Base-by-base conservation (phyloP, 2,888 invertebrate genomes). In the Cheilosia urbana region DNA sequence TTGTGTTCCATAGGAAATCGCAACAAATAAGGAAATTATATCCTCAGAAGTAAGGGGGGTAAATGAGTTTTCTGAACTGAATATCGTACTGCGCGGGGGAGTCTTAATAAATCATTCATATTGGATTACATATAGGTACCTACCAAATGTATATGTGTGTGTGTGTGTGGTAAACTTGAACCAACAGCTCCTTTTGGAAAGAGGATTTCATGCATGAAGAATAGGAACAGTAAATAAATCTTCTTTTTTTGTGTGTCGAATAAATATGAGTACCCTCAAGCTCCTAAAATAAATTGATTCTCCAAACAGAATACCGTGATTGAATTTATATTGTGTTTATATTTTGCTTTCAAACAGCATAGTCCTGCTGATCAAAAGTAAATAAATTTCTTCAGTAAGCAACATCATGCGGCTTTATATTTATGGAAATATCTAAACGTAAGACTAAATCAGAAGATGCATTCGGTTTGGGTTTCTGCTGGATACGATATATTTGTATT, bases 141-240 rank as follows among this genome's bases (percentile, higher is more conserved):
- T 47, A 4, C 9, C 19, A 19, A 37, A 47, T 15, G 2, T 51
- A 7, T 51, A 2, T n/a, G 21, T 24, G 5, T 6, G 3, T 53
- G 13, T 27, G 5, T 17, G 24, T 15, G 5, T 15, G 4, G 11
- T 15, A 19, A 7, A 51, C 11, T 53, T 53, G 19, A 53, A 11
- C 2, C 15, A 53, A 24, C 19, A 53, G 15, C 24, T 15, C 51
- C 51, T 24, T 9, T 53, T n/a, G 24, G 6, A 53, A 53, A 4
- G 15, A 53, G 24, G 27, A 53, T 53, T 53, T 27, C 21, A 53
- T 21, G 13, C 51, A 53, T 53, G 15, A 53, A 6, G 27, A 53
- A 53, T 24, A 13, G 2, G 37, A 13, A 30, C 2, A 4, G 15
- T 51, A 51, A 53, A 53, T 53, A 53, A 53, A 53, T 53, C n/a